Percentiles rank a stretch among this genome's conserved stretches.
Evolutionary conservation across 2,113 vertebrate species (phyloP).

Genomic region (Tringa solitaria): DNA sequence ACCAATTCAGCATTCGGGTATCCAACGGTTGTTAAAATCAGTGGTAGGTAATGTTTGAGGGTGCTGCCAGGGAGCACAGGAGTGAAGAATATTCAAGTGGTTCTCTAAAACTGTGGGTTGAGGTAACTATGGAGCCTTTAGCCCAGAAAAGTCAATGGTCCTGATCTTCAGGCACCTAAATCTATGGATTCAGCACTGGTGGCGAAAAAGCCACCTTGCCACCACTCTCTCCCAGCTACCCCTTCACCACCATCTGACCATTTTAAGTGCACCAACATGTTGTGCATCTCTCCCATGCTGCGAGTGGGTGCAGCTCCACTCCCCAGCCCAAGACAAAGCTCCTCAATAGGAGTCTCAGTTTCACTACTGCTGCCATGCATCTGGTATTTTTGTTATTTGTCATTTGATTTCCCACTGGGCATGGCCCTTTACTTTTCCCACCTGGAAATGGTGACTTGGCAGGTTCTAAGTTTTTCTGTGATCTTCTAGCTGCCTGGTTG

Average conservation of each 20-base stretch:
- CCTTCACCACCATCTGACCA: background rate
- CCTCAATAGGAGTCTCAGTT: background rate
- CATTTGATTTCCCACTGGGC: background rate
- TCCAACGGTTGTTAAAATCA: background rate
- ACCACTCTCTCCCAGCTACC: background rate
- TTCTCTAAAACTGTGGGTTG: background rate
- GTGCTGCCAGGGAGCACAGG: background rate
- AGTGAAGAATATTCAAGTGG: background rate
- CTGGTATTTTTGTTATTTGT: background rate
- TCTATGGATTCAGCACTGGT: background rate
- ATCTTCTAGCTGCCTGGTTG: background rate
- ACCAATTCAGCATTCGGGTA: background rate
- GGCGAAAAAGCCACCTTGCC: background rate
- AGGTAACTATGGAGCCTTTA: background rate
- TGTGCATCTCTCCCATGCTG: background rate
- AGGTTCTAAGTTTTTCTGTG: background rate
- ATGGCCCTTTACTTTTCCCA: background rate
- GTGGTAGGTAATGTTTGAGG: background rate
- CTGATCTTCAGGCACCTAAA: background rate
- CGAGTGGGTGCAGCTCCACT: accelerated
- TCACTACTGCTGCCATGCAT: background rate
- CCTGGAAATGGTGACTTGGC: background rate
- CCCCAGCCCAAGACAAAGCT: background rate
- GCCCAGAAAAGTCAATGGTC: background rate
- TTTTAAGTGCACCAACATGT: background rate